A percentile compares a stretch with the other conserved stretches of the same genome.
phyloP scores from a whole-genome alignment of 1,140 invertebrate genomes.

The Drosophila murphyi region DNA sequence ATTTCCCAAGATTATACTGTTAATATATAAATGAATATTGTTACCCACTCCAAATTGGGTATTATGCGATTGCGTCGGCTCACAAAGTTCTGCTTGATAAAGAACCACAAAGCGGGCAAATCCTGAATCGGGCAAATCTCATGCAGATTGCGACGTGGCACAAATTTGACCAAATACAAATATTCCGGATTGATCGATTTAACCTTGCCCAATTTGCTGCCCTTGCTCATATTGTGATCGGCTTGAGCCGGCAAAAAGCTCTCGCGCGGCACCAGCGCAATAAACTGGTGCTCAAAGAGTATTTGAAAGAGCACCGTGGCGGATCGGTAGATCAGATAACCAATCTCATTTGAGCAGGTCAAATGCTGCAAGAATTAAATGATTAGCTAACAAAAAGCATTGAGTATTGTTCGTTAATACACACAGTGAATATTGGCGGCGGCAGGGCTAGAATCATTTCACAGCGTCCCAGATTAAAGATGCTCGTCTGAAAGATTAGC shows the following conservation, averaged over 20 bases:
- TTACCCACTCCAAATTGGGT: constrained; percentile 86
- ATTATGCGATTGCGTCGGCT: constrained; percentile 86
- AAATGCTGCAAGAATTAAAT: constrained; percentile 55
- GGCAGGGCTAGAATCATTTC: constrained; percentile 86
- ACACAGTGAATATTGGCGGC: constrained; percentile 86
- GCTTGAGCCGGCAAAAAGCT: constrained; percentile 86
- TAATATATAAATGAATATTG: not conserved
- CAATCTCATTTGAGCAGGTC: constrained; percentile 71
- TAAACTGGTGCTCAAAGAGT: constrained; percentile 85
- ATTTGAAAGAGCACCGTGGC: constrained; percentile 86
- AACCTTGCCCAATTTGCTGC: constrained; percentile 67
- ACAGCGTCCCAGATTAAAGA: constrained; percentile 85
- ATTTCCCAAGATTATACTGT: not conserved
- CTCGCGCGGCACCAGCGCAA: constrained; percentile 85
- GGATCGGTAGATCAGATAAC: constrained; percentile 83
- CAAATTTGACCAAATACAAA: constrained; percentile 86
- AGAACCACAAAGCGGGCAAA: constrained; percentile 86
- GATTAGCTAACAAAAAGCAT: not conserved
- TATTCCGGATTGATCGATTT: constrained; percentile 85
- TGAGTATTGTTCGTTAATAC: not conserved
- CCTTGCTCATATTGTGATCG: constrained; percentile 61
- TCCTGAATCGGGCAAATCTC: constrained; percentile 85
- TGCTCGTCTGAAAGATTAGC: constrained; percentile 85
- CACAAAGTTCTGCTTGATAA: constrained; percentile 86
- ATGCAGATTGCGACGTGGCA: constrained; percentile 85